These are phyloP conservation scores for Eumerus sabulonum DNA, from an alignment of 2,888 invertebrate species.

Conservation along the genomic window DNA sequence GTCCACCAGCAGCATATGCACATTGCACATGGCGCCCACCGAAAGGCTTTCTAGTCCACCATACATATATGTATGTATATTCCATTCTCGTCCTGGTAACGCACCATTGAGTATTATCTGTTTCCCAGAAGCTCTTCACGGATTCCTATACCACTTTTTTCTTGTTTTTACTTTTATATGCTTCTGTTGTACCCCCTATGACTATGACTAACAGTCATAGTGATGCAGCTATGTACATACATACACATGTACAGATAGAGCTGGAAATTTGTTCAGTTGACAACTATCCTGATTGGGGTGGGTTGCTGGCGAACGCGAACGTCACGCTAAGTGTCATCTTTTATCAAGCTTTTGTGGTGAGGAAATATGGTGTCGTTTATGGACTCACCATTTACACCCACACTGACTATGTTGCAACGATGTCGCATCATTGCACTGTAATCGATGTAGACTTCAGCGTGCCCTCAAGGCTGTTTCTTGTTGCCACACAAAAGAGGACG, in stretches of 20 bases:
- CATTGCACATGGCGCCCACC: not conserved
- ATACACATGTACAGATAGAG: conserved; percentile 8
- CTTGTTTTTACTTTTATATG: conserved; percentile 2
- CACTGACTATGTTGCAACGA: conserved; percentile 23
- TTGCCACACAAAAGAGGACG: not conserved
- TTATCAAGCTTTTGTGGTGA: conserved; percentile 45
- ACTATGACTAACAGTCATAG: conserved; percentile 13
- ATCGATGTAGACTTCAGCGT: conserved; percentile 34
- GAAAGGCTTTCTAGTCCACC: conserved; percentile 5
- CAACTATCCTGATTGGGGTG: conserved; percentile 38
- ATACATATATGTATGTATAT: no score
- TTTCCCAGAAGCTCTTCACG: conserved; percentile 23
- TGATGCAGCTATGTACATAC: conserved; percentile 38
- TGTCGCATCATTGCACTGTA: conserved; percentile 38
- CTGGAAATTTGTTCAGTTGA: conserved; percentile 40
- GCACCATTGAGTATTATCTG: conserved; percentile 63
- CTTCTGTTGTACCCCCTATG: conserved; percentile 26
- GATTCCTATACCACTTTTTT: conserved; percentile 2
- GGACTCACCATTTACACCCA: conserved; percentile 24
- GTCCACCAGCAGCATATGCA: conserved; percentile 45
- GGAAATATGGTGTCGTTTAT: conserved; percentile 59
- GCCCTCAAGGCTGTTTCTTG: conserved; percentile 31
- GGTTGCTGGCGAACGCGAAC: conserved; percentile 37
- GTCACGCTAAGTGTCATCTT: conserved; percentile 42
- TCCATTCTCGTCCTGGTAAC: conserved; percentile 55